A percentile compares a stretch with the other conserved stretches of the same genome.
phyloP scores from a whole-genome alignment of 2,797 vertebrate species.

The Enteromius viviparus region DNA sequence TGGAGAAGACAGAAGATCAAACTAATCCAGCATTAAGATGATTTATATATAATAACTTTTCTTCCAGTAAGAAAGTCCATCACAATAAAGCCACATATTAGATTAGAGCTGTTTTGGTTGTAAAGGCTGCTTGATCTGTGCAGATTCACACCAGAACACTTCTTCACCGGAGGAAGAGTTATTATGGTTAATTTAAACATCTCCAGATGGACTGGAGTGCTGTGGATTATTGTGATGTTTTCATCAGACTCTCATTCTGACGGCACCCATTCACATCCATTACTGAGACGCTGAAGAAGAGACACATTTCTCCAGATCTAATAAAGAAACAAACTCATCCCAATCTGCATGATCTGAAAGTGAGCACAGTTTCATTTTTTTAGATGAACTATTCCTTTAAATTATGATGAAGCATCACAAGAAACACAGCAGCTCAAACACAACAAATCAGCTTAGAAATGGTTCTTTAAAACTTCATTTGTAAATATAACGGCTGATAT shows the following conservation, averaged over 20 bases:
- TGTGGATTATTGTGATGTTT: neutral
- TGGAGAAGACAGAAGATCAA: neutral
- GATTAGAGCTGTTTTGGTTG: neutral
- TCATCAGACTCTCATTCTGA: neutral
- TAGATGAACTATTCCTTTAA: neutral
- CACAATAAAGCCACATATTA: no score
- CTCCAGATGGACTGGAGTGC: no score
- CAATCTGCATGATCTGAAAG: rapidly evolving
- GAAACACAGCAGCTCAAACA: neutral
- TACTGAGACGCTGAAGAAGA: neutral
- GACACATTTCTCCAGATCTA: neutral
- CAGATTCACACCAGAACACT: neutral
- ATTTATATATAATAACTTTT: neutral
- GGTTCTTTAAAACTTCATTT: neutral
- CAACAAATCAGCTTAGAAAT: neutral
- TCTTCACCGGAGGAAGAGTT: no score
- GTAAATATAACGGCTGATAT: neutral
- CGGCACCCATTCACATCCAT: constrained; percentile 1
- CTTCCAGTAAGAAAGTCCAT: neutral
- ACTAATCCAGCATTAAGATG: neutral
- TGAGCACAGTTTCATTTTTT: neutral
- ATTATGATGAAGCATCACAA: neutral
- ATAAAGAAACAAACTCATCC: neutral
- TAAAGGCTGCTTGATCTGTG: neutral
- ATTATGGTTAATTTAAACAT: neutral